Evolutionary conservation across 2,888 invertebrate species (phyloP).

Genomic region (Chymomyza fuscimana): DNA sequence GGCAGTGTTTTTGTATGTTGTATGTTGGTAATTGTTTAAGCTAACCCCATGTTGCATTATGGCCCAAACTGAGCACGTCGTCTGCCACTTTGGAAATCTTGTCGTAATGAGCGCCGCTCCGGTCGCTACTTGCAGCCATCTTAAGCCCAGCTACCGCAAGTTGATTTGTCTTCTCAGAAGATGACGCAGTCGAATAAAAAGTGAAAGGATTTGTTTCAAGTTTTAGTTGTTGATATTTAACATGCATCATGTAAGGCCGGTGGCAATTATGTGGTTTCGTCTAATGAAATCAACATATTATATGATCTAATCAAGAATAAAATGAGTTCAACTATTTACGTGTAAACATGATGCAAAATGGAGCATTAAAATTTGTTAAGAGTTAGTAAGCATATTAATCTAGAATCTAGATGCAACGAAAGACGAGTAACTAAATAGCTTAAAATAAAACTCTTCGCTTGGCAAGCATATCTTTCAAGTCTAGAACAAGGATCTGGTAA

Average conservation of each 20-base stretch:
- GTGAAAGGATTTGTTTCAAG: conserved; percentile 66
- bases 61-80: conserved; percentile 20
- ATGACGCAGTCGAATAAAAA: conserved; percentile 37
- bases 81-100: conserved; percentile 53
- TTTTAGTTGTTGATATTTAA: conserved; percentile 20
- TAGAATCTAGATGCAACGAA: too few relatives aligned
- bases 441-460: too few relatives aligned
- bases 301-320: conserved; percentile 14
- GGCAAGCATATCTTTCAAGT: too few relatives aligned
- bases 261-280: conserved; percentile 33
- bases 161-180: conserved; percentile 23
- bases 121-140: conserved; percentile 1
- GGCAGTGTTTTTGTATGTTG: conserved; percentile 26
- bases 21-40: conserved; percentile 33
- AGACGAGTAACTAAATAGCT: too few relatives aligned
- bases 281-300: conserved; percentile 5
- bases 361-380: background rate
- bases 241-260: conserved; percentile 27
- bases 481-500: too few relatives aligned
- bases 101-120: conserved; percentile 54
- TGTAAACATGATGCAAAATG: background rate
- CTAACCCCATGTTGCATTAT: conserved; percentile 16
- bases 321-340: conserved; percentile 1
- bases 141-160: conserved; percentile 25
- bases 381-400: too few relatives aligned